Conservation (phyloP, 2,797 vertebrate species). For the Vultur gryphus region DNA sequence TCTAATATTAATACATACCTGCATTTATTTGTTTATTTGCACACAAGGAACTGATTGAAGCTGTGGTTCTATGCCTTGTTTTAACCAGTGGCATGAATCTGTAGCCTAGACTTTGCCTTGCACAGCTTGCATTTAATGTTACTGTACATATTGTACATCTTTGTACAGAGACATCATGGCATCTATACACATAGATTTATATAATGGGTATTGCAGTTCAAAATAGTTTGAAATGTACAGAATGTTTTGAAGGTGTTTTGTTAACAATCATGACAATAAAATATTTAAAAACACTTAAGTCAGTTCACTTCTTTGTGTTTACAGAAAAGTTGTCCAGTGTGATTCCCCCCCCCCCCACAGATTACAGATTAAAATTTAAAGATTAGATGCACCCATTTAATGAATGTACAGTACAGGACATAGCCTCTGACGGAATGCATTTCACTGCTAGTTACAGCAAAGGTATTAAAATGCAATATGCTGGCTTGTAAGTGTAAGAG, state of each 20-base stretch:
- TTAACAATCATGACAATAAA: constrained; percentile 80
- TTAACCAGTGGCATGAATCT: constrained; percentile 80
- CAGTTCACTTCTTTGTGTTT: constrained; percentile 72
- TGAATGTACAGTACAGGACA: background rate
- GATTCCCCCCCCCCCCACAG: background rate
- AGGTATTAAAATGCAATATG: background rate
- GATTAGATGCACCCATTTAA: background rate
- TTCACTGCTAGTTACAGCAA: background rate
- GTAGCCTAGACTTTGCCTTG: constrained; percentile 77
- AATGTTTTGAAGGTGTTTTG: constrained; percentile 86
- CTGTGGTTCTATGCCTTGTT: constrained; percentile 74
- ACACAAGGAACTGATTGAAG: constrained; percentile 64
- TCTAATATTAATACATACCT: constrained; percentile 53
- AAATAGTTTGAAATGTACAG: constrained; percentile 88
- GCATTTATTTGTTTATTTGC: constrained; percentile 72
- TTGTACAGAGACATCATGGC: constrained; percentile 85
- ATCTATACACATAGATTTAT: constrained; percentile 68
- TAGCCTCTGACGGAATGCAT: background rate
- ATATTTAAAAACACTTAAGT: constrained; percentile 74
- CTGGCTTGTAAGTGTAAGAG: background rate
- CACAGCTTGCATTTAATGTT: constrained; percentile 81
- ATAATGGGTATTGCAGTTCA: constrained; percentile 73
- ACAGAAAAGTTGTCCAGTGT: background rate
- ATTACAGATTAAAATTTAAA: background rate
- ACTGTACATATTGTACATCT: constrained; percentile 95